These are phyloP conservation scores for Megaceryle alcyon DNA, from an alignment of 2,797 vertebrate genomes.

Conservation along the genomic window DNA sequence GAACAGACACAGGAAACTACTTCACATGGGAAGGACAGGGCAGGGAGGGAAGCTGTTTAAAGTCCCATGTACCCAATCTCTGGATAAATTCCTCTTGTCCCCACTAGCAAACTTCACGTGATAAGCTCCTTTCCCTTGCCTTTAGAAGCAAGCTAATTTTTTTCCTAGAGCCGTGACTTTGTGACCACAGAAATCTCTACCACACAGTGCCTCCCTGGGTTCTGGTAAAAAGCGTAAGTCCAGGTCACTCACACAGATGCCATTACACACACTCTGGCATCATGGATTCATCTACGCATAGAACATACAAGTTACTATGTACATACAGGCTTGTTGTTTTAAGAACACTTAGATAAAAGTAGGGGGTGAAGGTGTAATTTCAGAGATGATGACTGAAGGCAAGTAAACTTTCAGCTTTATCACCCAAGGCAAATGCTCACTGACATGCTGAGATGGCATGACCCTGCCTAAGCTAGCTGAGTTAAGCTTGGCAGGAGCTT, in stretches of 20 bases:
- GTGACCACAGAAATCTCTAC: neutral
- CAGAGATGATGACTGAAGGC: neutral
- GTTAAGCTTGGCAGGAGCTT: neutral
- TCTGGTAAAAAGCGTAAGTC: neutral
- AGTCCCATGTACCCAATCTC: neutral
- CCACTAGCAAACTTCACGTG: neutral
- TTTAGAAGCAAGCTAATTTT: conserved; percentile 2
- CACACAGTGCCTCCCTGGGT: neutral
- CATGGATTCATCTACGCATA: fast-evolving
- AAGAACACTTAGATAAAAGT: neutral
- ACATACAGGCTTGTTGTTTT: neutral
- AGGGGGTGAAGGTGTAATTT: neutral
- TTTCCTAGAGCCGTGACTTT: neutral
- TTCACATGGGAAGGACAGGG: neutral
- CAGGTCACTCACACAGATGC: neutral
- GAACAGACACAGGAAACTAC: conserved; percentile 4
- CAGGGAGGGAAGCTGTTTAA: neutral
- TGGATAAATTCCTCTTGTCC: neutral
- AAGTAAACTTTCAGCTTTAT: neutral
- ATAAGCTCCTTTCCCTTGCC: neutral
- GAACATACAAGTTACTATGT: neutral
- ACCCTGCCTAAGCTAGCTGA: neutral
- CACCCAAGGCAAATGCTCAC: neutral
- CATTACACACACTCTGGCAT: fast-evolving
- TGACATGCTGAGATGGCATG: neutral